These are phyloP conservation scores for Aproaerema taeniolella DNA, from an alignment of 2,888 invertebrate species.

Conservation along the genomic window DNA sequence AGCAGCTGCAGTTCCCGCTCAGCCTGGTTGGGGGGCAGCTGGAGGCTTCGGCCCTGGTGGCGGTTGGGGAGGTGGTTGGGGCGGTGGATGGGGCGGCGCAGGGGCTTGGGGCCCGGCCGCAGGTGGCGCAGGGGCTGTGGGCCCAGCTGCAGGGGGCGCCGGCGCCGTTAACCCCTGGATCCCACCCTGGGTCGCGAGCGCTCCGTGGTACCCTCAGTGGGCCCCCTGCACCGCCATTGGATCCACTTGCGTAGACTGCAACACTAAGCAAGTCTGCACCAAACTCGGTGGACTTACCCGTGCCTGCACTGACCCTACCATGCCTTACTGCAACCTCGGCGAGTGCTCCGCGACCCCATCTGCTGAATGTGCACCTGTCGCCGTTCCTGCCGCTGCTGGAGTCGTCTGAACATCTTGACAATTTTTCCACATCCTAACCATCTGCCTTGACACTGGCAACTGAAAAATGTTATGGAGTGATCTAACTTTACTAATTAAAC, in stretches of 20 bases:
- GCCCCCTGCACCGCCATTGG: constrained; percentile 50
- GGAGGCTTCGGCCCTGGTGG: too few relatives aligned
- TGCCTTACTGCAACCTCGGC: constrained; percentile 66
- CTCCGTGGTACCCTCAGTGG: constrained; percentile 64
- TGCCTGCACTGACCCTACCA: constrained; percentile 53
- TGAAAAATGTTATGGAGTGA: too few relatives aligned
- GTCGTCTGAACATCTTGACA: too few relatives aligned
- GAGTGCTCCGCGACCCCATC: constrained; percentile 63
- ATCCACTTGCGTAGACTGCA: constrained; percentile 50
- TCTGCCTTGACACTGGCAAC: too few relatives aligned
- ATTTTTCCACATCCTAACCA: too few relatives aligned
- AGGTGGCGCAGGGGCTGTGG: constrained; percentile 19
- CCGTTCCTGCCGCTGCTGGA: constrained; percentile 19
- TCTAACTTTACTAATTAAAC: too few relatives aligned
- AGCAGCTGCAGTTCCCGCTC: constrained; percentile 44
- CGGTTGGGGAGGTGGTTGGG: too few relatives aligned
- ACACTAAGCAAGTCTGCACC: constrained; percentile 55
- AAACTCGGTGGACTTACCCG: constrained; percentile 53
- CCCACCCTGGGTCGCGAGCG: constrained; percentile 57
- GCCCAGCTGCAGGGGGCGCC: too few relatives aligned
- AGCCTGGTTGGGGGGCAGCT: too few relatives aligned
- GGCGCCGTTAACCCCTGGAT: constrained; percentile 53
- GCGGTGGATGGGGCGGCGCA: too few relatives aligned
- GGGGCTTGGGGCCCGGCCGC: constrained; percentile 22
- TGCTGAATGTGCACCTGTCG: constrained; percentile 43